Conservation (phyloP, 2,113 vertebrate genomes). For the Craseonycteris thonglongyai region DNA sequence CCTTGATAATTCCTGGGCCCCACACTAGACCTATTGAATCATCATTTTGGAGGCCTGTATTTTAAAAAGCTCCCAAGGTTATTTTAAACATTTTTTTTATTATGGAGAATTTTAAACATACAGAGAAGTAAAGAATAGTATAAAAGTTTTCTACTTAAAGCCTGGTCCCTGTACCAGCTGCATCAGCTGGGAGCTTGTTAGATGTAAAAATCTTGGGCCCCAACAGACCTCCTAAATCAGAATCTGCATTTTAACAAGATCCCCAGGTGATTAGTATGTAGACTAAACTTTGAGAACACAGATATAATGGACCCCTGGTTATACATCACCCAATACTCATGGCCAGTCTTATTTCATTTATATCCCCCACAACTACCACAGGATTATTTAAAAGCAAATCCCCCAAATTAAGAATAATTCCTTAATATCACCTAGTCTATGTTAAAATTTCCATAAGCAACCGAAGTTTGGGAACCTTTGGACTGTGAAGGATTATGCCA, state of each 20-base stretch:
- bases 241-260: slow-evolving; percentile 18
- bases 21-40: neutral
- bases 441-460: neutral
- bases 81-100: slow-evolving; percentile 24
- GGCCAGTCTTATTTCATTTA: neutral
- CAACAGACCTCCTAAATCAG: neutral
- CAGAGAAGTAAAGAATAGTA: neutral
- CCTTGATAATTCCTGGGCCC: neutral
- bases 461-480: neutral
- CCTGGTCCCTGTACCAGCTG: neutral
- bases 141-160: neutral
- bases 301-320: neutral
- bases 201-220: neutral
- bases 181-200: neutral
- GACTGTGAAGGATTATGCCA: neutral
- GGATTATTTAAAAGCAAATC: slow-evolving; percentile 7
- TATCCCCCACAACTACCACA: neutral
- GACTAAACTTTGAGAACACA: neutral
- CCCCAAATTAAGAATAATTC: neutral
- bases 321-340: neutral
- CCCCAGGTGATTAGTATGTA: neutral
- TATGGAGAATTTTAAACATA: slow-evolving; percentile 23
- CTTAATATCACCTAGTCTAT: neutral
- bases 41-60: neutral
- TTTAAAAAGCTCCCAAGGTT: slow-evolving; percentile 8